phyloP scores from a whole-genome alignment of 2,797 vertebrate genomes.

The Gallinago stenura region DNA sequence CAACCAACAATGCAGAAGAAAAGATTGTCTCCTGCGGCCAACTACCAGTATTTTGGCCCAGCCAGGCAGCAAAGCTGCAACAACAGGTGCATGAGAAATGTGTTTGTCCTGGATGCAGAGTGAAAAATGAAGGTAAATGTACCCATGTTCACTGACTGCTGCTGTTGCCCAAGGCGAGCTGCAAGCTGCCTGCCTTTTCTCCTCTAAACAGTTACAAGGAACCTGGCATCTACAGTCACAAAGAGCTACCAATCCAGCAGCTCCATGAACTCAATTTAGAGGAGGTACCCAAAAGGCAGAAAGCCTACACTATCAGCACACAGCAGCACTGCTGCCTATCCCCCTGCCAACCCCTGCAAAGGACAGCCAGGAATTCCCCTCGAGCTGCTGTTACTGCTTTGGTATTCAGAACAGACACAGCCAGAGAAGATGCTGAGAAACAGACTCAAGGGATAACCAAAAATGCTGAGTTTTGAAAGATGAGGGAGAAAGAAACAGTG shows the following conservation, averaged over 20 bases:
- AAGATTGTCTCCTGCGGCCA: not conserved
- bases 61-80: not conserved
- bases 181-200: not conserved
- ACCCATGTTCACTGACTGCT: not conserved
- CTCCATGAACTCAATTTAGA: not conserved
- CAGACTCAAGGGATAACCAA: not conserved
- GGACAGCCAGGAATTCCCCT: not conserved
- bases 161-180: not conserved
- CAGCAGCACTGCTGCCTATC: not conserved
- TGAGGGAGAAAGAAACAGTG: not conserved
- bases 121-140: not conserved
- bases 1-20: not conserved
- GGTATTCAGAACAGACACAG: not conserved
- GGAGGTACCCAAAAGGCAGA: not conserved
- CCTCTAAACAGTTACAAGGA: not conserved
- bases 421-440: not conserved
- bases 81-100: not conserved
- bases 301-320: not conserved
- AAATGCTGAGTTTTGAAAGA: not conserved
- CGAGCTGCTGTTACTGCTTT: not conserved
- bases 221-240: not conserved
- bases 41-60: not conserved
- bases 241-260: not conserved
- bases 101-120: not conserved
- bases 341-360: not conserved